Conservation (phyloP, 2,888 invertebrate genomes). For the Zygogramma bicolorata region DNA sequence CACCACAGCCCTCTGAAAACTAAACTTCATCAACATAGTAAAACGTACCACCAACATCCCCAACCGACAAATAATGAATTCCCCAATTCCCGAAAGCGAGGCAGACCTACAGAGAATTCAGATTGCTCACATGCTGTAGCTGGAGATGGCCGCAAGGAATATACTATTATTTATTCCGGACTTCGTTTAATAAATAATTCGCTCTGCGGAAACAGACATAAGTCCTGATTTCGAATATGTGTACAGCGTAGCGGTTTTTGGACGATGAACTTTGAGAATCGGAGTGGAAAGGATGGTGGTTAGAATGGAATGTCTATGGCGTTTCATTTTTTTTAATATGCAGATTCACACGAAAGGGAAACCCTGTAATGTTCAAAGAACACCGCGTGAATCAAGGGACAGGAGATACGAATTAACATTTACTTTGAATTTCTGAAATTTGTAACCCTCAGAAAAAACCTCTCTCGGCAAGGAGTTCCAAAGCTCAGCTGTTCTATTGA, state of each 20-base stretch:
- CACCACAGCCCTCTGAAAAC: too few relatives aligned
- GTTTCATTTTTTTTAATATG: neutral
- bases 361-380: neutral
- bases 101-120: neutral
- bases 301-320: neutral
- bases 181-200: neutral
- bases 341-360: neutral
- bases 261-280: neutral
- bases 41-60: too few relatives aligned
- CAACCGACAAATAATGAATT: neutral
- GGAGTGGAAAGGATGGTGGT: neutral
- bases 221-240: neutral
- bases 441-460: too few relatives aligned
- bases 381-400: too few relatives aligned
- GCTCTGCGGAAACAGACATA: neutral
- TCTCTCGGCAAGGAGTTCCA: too few relatives aligned
- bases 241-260: neutral
- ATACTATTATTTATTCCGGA: conserved; percentile 11
- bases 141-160: neutral
- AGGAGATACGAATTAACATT: too few relatives aligned
- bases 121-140: neutral
- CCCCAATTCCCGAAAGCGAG: neutral
- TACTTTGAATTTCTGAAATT: too few relatives aligned
- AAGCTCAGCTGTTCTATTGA: too few relatives aligned
- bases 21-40: too few relatives aligned